phyloP scores from a whole-genome alignment of 2,113 vertebrate species.

The Glaucidium brasilianum region DNA sequence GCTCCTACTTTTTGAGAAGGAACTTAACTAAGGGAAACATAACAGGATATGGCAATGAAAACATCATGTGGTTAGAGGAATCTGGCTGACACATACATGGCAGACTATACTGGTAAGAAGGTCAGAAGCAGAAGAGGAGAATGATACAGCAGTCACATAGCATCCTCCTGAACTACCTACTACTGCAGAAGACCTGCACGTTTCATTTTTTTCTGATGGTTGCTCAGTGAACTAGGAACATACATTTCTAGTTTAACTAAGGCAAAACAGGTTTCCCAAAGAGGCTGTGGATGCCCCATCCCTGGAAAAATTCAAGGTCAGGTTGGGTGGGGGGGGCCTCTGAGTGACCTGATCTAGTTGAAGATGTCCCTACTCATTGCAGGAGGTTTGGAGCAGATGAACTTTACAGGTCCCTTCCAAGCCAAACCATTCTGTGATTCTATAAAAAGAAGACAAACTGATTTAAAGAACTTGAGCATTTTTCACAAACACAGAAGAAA shows the following conservation, averaged over 20 bases:
- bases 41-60: not conserved
- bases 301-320: not conserved
- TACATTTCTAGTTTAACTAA: constrained; percentile 9
- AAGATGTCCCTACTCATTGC: not conserved
- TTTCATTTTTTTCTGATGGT: not conserved
- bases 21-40: not conserved
- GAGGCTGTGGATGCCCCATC: not conserved
- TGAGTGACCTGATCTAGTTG: not conserved
- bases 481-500: not conserved
- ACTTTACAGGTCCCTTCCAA: not conserved
- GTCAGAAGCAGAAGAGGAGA: not conserved
- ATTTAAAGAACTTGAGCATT: not conserved
- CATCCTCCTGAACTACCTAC: not conserved
- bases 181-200: not conserved
- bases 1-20: not conserved
- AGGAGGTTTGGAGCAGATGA: not conserved
- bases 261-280: not conserved
- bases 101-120: not conserved
- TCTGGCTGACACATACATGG: not conserved
- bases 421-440: not conserved
- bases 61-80: not conserved
- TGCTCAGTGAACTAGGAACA: not conserved
- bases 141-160: not conserved
- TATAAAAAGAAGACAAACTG: not conserved
- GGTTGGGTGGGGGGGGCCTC: not conserved